A percentile compares a stretch with the other conserved stretches of the same genome.
Evolutionary conservation across 2,888 invertebrate species (phyloP).

Genomic region (Diaperis boleti): DNA sequence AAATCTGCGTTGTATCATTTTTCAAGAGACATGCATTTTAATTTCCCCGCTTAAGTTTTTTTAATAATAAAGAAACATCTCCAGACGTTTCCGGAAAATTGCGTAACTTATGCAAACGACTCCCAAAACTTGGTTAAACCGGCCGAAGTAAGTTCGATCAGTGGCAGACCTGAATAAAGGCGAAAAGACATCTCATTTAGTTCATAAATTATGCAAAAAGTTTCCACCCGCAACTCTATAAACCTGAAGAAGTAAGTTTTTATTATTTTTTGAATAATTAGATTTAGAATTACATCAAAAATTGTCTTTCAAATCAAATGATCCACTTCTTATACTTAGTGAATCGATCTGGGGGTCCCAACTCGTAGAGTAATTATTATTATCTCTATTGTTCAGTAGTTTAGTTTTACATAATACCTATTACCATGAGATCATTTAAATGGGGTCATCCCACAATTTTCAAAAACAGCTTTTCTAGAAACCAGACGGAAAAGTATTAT

Average conservation of each 20-base stretch:
- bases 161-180: not conserved
- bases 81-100: not conserved
- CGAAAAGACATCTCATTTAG: not conserved
- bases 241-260: not conserved
- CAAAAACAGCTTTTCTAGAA: too few species aligned
- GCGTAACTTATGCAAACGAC: constrained; percentile 5
- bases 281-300: too few species aligned
- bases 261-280: too few species aligned
- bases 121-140: constrained; percentile 3
- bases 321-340: too few species aligned
- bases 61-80: constrained; percentile 7
- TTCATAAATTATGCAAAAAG: constrained; percentile 8
- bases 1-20: not conserved
- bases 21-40: not conserved
- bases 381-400: too few species aligned
- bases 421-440: too few species aligned
- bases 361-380: too few species aligned
- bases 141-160: not conserved
- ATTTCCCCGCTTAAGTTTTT: not conserved
- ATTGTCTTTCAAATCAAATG: too few species aligned
- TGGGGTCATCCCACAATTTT: too few species aligned
- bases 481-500: too few species aligned
- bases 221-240: not conserved
- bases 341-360: too few species aligned
- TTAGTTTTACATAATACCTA: too few species aligned